Conservation (phyloP, 2,113 vertebrate genomes). For the Uria aalge region DNA sequence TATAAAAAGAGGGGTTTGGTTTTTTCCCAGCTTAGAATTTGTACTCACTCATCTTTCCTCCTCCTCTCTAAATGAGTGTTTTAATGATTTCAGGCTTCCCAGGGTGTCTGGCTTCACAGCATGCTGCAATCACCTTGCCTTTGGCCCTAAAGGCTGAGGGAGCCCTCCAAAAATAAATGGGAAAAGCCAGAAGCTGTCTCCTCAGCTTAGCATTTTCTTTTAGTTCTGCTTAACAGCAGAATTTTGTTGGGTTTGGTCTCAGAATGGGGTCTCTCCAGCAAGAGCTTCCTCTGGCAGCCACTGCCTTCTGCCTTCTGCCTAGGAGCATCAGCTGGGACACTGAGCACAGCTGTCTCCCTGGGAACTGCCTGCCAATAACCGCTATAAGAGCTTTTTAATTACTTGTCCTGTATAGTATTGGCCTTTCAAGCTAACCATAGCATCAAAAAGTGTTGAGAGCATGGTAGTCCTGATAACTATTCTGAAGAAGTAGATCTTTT, state of each 20-base stretch:
- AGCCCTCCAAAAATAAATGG: conserved; percentile 22
- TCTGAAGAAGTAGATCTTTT: background rate
- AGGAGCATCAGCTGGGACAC: background rate
- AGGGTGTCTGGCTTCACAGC: background rate
- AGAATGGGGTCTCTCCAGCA: background rate
- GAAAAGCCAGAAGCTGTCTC: conserved; percentile 38
- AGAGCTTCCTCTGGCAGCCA: background rate
- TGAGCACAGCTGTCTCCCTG: background rate
- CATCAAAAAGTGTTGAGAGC: background rate
- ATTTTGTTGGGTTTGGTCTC: background rate
- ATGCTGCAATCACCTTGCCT: conserved; percentile 41
- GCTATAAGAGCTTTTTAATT: background rate
- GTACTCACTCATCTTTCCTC: background rate
- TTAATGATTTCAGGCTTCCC: conserved; percentile 10
- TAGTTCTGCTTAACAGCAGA: background rate
- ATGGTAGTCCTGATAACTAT: background rate
- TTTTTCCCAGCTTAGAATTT: background rate
- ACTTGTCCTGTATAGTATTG: background rate
- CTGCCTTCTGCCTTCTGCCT: background rate
- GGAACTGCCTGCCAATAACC: background rate
- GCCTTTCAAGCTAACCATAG: background rate
- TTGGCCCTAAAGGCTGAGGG: background rate
- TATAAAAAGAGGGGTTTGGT: background rate
- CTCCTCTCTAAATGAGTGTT: background rate
- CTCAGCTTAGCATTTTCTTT: background rate